phyloP scores from a whole-genome alignment of 2,113 vertebrate genomes.

The Lycaon pictus region DNA sequence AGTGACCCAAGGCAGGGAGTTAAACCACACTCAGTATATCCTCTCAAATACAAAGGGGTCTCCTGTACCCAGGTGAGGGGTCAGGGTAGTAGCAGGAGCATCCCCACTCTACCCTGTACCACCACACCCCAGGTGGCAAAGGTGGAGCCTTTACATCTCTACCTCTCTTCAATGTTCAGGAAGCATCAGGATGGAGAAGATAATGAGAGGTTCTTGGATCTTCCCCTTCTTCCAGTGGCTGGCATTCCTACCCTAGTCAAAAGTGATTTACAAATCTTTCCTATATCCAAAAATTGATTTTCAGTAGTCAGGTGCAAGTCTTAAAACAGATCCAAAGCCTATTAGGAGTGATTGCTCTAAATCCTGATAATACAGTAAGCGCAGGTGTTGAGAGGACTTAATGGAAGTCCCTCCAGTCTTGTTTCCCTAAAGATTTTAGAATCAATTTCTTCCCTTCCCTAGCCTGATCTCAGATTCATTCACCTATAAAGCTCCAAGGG shows the following conservation, averaged over 20 bases:
- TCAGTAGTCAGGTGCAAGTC: neutral
- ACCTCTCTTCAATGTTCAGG: neutral
- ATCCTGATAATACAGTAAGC: neutral
- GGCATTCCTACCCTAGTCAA: neutral
- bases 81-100: neutral
- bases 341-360: neutral
- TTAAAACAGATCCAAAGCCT: neutral
- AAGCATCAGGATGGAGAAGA: neutral
- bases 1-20: neutral
- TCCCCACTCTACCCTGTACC: neutral
- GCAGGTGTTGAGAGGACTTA: neutral
- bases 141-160: neutral
- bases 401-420: neutral
- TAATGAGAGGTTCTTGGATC: neutral
- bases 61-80: neutral
- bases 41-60: neutral
- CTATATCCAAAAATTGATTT: neutral
- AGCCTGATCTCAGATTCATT: neutral
- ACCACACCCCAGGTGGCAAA: neutral
- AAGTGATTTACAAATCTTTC: neutral
- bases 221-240: neutral
- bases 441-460: neutral
- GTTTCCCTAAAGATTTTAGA: neutral
- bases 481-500: neutral
- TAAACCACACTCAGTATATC: neutral